These are phyloP conservation scores for Orthonevra nobilis DNA, from an alignment of 2,888 invertebrate genomes.

Conservation along the genomic window DNA sequence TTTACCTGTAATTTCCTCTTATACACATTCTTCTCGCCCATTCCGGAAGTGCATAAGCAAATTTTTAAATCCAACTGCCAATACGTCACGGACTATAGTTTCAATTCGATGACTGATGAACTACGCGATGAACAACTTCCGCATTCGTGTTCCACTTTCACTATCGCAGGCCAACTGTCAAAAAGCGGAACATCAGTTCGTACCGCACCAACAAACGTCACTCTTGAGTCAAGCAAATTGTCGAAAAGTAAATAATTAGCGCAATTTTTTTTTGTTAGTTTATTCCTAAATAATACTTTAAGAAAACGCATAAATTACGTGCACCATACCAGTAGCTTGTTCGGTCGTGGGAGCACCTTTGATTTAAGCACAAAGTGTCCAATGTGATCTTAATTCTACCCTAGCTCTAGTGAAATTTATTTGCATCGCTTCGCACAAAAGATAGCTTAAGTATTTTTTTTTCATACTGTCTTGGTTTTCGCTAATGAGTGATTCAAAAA, in stretches of 20 bases:
- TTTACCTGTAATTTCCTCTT: too few relatives aligned
- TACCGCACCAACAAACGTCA: conserved; percentile 54
- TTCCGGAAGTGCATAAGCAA: not conserved
- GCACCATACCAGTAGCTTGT: not conserved
- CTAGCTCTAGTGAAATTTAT: conserved; percentile 6
- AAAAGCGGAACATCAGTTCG: conserved; percentile 32
- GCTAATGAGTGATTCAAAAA: conserved; percentile 36
- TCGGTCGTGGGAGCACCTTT: conserved; percentile 1
- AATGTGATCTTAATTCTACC: conserved; percentile 9
- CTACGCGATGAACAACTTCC: not conserved
- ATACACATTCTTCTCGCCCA: too few relatives aligned
- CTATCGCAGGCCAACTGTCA: conserved; percentile 28
- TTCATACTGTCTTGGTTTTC: conserved; percentile 13
- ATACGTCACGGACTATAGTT: not conserved
- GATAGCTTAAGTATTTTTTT: not conserved
- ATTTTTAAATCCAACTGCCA: conserved; percentile 8
- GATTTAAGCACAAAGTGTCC: conserved; percentile 30
- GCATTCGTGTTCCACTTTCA: conserved; percentile 23
- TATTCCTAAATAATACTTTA: conserved; percentile 1
- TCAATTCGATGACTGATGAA: conserved; percentile 10
- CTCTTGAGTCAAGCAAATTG: conserved; percentile 62
- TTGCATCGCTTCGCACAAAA: conserved; percentile 53
- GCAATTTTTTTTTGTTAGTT: conserved; percentile 52
- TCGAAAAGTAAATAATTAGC: conserved; percentile 67
- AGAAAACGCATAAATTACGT: conserved; percentile 23